These are phyloP conservation scores for Echinarachnius parma DNA, from an alignment of 53 echinoderm and acorn worm species.

Conservation along the genomic window DNA sequence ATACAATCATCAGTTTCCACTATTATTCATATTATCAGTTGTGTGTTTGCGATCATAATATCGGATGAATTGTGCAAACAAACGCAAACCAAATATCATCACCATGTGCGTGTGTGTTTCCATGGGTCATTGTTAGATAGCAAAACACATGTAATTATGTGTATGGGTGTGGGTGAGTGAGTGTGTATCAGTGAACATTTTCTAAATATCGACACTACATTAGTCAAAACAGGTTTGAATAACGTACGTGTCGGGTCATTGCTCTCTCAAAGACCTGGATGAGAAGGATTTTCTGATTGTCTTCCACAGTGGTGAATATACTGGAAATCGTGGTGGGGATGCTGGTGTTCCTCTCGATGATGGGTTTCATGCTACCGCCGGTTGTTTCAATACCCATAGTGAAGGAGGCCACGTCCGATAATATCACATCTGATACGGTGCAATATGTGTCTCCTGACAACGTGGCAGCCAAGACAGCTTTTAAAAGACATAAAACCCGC, in stretches of 20 bases:
- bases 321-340: conserved; percentile 72
- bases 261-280: conserved; percentile 96
- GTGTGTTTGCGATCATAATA: no score
- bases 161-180: conserved; percentile 9
- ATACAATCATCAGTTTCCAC: no score
- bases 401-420: conserved; percentile 84
- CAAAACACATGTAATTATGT: not conserved
- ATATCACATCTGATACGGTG: conserved; percentile 76
- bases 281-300: conserved; percentile 88
- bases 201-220: no score
- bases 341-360: conserved; percentile 89
- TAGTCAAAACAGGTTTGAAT: conserved; percentile 85
- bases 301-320: conserved; percentile 77
- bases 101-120: no score
- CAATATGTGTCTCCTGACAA: conserved; percentile 90
- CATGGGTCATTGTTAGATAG: no score
- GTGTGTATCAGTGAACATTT: no score
- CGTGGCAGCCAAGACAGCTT: conserved; percentile 83
- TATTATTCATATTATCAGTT: no score
- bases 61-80: no score
- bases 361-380: conserved; percentile 81
- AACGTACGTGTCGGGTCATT: no score
- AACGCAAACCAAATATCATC: no score
- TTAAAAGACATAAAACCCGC: no score
- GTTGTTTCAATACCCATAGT: conserved; percentile 94